Base-by-base conservation (phyloP, 2,888 invertebrate genomes). In the Drosophila niveifrons region DNA sequence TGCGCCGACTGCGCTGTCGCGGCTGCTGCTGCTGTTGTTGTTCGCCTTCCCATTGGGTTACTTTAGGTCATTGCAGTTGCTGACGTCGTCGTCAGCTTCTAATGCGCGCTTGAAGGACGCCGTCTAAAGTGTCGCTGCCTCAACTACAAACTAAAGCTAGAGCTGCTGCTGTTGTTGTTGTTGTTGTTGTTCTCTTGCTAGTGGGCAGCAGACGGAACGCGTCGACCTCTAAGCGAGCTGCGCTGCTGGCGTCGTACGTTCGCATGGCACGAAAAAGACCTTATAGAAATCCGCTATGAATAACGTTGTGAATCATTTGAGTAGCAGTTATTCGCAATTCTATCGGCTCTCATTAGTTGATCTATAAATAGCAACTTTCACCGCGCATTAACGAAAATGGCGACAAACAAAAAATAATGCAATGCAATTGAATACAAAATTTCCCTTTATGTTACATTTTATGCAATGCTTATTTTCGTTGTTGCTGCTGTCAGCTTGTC, bases 11-110 rank as follows among this genome's bases (percentile, higher is more conserved):
- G 46, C 65, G 57, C 29, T 15, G 41, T 10, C 56, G 46, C 66
- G 28, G 53, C 4, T n/a, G 43, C n/a, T n/a, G 28, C 53, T 48
- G 47, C 39, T 17, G 47, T 46, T 71, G 75, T 59, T 78, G 80
- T 63, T 86, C 56, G 84, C 80, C 76, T 65, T 64, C 61, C 63
- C 83, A 83, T 69, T 80, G 76, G 84, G 90, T 90, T 88, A 84
- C 84, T 90, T 84, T 86, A 88, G 84, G 84, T 84, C 90, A 90
- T 88, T 86, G 83, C 89, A 82, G 87, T 67, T 73, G 78, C 65
- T 74, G 78, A 58, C 62, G 28, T 46, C 17, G 53, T 34, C 55
- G 57, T 72, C 82, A 82, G 23, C 72, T 82, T 83, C 85, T 88
- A 89, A 82, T 72, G 88, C 66, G 70, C 56, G 80, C 84, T 89